phyloP scores from a whole-genome alignment of 2,797 vertebrate genomes.

The Trematomus bernacchii region DNA sequence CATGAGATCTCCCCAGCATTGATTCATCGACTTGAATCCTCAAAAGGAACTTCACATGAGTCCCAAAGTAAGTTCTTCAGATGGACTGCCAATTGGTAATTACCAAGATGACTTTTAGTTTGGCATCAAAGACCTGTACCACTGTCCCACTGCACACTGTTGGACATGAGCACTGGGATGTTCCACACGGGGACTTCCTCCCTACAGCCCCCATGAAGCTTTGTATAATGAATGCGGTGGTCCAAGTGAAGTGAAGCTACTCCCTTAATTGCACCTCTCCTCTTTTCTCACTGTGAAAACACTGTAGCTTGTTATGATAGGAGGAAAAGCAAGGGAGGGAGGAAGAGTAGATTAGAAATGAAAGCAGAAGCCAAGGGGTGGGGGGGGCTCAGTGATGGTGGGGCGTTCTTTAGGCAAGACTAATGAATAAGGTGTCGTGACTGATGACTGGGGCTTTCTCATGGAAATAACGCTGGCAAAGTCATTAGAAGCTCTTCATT shows the following conservation, averaged over 20 bases:
- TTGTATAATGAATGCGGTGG: constrained; percentile 18
- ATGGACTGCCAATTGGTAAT: neutral
- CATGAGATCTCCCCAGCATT: neutral
- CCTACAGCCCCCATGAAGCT: constrained; percentile 9
- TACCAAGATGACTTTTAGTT: neutral
- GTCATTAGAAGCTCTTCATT: constrained; percentile 79
- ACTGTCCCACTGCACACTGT: neutral
- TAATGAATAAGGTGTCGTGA: constrained; percentile 80
- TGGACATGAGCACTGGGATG: neutral
- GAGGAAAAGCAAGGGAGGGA: constrained; percentile 23
- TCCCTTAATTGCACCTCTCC: constrained; percentile 34
- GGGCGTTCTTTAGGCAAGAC: constrained; percentile 64
- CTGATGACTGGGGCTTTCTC: constrained; percentile 76
- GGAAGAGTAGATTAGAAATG: constrained; percentile 48
- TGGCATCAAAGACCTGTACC: neutral
- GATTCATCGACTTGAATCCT: neutral
- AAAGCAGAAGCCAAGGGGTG: constrained; percentile 30
- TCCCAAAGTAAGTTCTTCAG: neutral
- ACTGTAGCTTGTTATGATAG: constrained; percentile 33
- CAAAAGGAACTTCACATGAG: neutral
- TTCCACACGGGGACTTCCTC: neutral
- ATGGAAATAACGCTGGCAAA: constrained; percentile 73
- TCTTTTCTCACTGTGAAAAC: constrained; percentile 26
- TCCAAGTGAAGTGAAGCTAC: constrained; percentile 19
- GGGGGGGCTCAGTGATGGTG: neutral